These are phyloP conservation scores for Limnephilus lunatus DNA, from an alignment of 2,888 invertebrate species.

Conservation along the genomic window DNA sequence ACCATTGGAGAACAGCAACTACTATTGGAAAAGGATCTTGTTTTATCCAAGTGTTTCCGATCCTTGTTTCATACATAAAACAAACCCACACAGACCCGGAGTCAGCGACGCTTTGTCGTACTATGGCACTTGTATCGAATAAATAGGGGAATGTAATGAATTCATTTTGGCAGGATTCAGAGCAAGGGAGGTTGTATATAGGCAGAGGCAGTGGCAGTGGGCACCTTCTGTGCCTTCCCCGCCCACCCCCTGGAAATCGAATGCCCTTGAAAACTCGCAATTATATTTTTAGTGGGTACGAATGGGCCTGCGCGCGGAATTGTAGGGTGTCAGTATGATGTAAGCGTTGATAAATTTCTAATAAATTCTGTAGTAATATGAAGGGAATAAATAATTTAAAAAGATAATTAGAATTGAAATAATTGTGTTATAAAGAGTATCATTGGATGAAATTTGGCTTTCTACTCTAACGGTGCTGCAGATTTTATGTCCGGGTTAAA, in stretches of 20 bases:
- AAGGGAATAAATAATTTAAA: too few species aligned
- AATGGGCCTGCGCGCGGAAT: slow-evolving; percentile 34
- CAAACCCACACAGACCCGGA: not conserved
- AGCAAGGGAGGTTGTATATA: slow-evolving; percentile 13
- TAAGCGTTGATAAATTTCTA: not conserved
- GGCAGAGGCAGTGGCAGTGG: slow-evolving; percentile 9
- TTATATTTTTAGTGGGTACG: slow-evolving; percentile 49
- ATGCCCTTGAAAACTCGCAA: slow-evolving; percentile 65
- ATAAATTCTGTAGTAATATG: not conserved
- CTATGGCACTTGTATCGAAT: slow-evolving; percentile 27
- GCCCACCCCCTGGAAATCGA: slow-evolving; percentile 52
- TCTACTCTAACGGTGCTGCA: too few species aligned
- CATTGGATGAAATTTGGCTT: too few species aligned
- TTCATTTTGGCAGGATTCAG: slow-evolving; percentile 56
- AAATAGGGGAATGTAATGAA: slow-evolving; percentile 48
- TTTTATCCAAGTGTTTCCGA: not conserved
- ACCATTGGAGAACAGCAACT: not conserved
- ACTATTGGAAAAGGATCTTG: not conserved
- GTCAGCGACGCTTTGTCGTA: not conserved
- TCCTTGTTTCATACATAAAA: not conserved
- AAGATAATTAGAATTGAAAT: too few species aligned
- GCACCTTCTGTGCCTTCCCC: not conserved
- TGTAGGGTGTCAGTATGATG: not conserved
- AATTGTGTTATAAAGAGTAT: too few species aligned
- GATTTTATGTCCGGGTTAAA: too few species aligned